Percentiles rank a stretch among this genome's conserved stretches.
Evolutionary conservation across 2,888 invertebrate species (phyloP).

Genomic region (Epistrophe eligans): DNA sequence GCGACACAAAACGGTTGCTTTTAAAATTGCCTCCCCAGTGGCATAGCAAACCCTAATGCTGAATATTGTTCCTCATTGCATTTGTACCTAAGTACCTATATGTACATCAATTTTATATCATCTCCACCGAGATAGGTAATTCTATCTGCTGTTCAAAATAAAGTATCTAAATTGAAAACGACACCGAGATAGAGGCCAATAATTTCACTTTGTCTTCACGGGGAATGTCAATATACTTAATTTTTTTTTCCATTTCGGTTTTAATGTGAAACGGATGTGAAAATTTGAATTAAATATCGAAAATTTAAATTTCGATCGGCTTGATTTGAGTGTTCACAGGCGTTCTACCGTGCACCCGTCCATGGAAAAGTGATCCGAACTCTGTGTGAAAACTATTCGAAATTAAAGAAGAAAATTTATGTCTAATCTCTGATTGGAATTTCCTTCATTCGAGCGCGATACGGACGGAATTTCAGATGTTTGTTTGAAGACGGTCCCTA

Average conservation of each 20-base stretch:
- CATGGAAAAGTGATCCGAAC: conserved; percentile 22
- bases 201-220: conserved; percentile 47
- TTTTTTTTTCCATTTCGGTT: not conserved
- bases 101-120: conserved; percentile 15
- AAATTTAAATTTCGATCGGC: conserved; percentile 31
- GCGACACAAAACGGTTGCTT: conserved; percentile 74
- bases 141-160: conserved; percentile 23
- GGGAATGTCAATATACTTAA: conserved; percentile 46
- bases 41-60: not conserved
- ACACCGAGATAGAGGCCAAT: conserved; percentile 60
- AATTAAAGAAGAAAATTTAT: conserved; percentile 12
- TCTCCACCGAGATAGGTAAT: conserved; percentile 19
- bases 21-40: conserved; percentile 39
- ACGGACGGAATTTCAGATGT: conserved; percentile 23
- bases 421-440: conserved; percentile 38
- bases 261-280: conserved; percentile 74
- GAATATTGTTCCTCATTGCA: conserved; percentile 43
- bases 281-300: conserved; percentile 61
- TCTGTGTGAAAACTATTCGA: conserved; percentile 1
- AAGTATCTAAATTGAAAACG: conserved; percentile 60
- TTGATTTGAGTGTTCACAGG: not conserved
- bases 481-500: conserved; percentile 25
- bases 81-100: conserved; percentile 15
- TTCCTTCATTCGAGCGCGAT: conserved; percentile 33
- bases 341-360: not conserved